Conservation (phyloP, 1,140 invertebrate genomes). For the Scaptodrosophila lebanonensis region DNA sequence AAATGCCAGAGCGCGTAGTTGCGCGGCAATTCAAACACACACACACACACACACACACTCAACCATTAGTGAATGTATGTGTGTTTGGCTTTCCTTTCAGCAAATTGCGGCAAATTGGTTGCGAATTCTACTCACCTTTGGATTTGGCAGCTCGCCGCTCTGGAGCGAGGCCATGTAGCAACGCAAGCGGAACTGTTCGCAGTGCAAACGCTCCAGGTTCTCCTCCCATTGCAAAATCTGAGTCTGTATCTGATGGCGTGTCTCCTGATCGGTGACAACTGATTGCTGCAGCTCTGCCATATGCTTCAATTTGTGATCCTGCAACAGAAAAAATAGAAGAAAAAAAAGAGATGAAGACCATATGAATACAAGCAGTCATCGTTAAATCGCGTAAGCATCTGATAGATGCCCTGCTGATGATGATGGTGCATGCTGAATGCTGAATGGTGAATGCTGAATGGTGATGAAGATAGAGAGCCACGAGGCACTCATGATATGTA, state of each 20-base stretch:
- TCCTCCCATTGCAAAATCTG: constrained; percentile 98
- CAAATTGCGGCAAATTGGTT: no score
- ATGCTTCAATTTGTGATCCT: constrained; percentile 98
- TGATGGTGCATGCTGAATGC: no score
- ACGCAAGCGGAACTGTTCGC: constrained; percentile 96
- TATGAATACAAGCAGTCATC: no score
- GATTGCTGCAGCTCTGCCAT: constrained; percentile 98
- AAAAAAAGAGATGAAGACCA: constrained; percentile 11
- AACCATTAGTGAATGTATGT: no score
- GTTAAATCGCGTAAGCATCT: no score
- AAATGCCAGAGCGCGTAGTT: no score
- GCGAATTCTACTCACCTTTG: constrained; percentile 92
- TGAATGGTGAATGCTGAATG: no score
- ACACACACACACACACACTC: no score
- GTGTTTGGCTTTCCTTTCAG: no score
- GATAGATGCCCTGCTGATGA: no score
- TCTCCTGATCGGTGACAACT: constrained; percentile 94
- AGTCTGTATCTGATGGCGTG: constrained; percentile 91
- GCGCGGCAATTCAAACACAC: no score
- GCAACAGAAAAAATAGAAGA: constrained; percentile 47
- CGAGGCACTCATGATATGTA: constrained; percentile 33
- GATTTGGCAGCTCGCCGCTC: constrained; percentile 96
- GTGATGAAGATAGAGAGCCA: no score
- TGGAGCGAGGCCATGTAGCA: constrained; percentile 98
- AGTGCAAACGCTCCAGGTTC: constrained; percentile 95